phyloP scores from a whole-genome alignment of 2,888 invertebrate genomes.

The Zeuzera pyrina region DNA sequence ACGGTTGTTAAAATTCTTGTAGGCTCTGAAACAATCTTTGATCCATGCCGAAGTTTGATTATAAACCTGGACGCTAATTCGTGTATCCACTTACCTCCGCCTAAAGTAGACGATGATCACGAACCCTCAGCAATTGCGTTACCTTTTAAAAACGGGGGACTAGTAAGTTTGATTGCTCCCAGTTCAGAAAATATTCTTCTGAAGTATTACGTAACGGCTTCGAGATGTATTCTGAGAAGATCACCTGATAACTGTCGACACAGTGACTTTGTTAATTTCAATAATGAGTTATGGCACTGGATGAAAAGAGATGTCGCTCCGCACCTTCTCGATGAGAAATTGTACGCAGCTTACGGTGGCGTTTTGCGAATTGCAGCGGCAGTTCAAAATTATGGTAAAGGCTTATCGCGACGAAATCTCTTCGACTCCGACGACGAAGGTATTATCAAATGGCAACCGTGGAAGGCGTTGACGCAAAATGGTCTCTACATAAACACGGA shows the following conservation, averaged over 20 bases:
- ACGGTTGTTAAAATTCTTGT: constrained; percentile 50
- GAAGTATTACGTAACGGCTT: constrained; percentile 53
- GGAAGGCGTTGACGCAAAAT: constrained; percentile 33
- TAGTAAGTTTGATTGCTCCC: constrained; percentile 41
- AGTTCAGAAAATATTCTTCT: constrained; percentile 43
- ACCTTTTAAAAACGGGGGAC: constrained; percentile 44
- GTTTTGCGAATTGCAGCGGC: constrained; percentile 55
- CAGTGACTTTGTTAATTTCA: constrained; percentile 51
- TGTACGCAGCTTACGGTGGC: constrained; percentile 56
- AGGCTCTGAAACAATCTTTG: constrained; percentile 31
- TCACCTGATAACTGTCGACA: constrained; percentile 51
- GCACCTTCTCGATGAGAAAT: constrained; percentile 47
- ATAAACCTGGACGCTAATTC: constrained; percentile 41
- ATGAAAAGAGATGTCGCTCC: constrained; percentile 58
- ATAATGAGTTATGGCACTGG: constrained; percentile 61
- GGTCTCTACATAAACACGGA: constrained; percentile 37
- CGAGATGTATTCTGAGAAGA: constrained; percentile 45
- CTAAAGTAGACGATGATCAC: constrained; percentile 38
- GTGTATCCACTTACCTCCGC: constrained; percentile 50
- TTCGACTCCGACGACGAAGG: constrained; percentile 26
- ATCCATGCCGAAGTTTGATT: constrained; percentile 44
- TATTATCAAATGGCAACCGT: constrained; percentile 39
- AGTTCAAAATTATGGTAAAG: constrained; percentile 55
- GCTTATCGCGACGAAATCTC: constrained; percentile 44
- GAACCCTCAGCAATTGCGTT: constrained; percentile 44